Conservation (phyloP, 1,140 invertebrate species). For the Cephus cinctus region DNA sequence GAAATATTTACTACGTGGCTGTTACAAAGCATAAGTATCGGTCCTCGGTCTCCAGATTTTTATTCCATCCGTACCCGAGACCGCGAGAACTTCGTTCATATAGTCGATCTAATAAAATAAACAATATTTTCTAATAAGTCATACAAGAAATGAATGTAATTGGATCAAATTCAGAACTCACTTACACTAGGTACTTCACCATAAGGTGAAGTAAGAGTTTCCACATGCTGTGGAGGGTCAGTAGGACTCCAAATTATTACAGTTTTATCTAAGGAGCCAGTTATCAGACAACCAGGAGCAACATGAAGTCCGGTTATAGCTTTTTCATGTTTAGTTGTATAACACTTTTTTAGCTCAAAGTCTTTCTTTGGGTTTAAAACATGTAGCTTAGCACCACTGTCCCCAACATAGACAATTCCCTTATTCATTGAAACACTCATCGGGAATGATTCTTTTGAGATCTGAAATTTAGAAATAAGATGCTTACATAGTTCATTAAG, state of each 20-base stretch:
- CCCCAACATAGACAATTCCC: slow-evolving; percentile 39
- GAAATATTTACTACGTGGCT: too few species aligned
- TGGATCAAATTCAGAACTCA: slow-evolving; percentile 9
- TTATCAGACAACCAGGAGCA: slow-evolving; percentile 40
- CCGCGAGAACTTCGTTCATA: slow-evolving; percentile 40
- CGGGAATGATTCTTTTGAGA: slow-evolving; percentile 40
- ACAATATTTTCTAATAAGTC: slow-evolving; percentile 2
- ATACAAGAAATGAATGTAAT: slow-evolving; percentile 11
- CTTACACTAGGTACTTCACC: slow-evolving; percentile 46
- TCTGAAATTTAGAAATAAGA: slow-evolving; percentile 18
- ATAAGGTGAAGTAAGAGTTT: slow-evolving; percentile 28
- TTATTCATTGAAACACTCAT: slow-evolving; percentile 42
- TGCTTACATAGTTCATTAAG: slow-evolving; percentile 1
- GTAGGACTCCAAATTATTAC: slow-evolving; percentile 45
- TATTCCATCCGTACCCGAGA: slow-evolving; percentile 38
- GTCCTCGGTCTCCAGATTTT: slow-evolving; percentile 40
- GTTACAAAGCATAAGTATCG: too few species aligned
- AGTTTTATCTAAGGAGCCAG: slow-evolving; percentile 43
- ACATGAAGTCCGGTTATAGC: slow-evolving; percentile 41
- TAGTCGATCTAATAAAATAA: slow-evolving; percentile 40
- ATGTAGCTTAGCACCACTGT: slow-evolving; percentile 37
- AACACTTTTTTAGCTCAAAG: slow-evolving; percentile 38
- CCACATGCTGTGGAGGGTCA: slow-evolving; percentile 37
- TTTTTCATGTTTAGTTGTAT: slow-evolving; percentile 37
- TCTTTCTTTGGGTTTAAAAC: slow-evolving; percentile 40